Evolutionary conservation across 2,113 vertebrate species (phyloP), one percentile per base, ranked within the genome.

Genomic region (Rattus rattus): DNA sequence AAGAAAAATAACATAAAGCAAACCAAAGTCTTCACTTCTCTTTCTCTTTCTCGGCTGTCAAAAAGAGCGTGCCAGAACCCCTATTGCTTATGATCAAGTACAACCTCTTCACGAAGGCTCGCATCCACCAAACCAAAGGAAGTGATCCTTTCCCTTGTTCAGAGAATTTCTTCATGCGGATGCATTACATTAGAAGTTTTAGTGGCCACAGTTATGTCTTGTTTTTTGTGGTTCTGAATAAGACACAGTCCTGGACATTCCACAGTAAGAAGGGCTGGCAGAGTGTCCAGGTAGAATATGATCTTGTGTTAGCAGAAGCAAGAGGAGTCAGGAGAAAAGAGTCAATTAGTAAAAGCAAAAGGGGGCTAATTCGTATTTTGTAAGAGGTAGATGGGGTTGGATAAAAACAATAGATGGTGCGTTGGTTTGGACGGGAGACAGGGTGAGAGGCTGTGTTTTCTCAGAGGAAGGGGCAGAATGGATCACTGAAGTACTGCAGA

Each of bases 11-110:
- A 11, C 61, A 67, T 86, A 67, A 47, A 83, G 20, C 79, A 65
- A 47, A 63, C 4, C 26, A 43, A 0, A 22, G 17, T 28, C 47
- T 87, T 89, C 69, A 63, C 28, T 95, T 86, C 76, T 36, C 47
- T 20, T 67, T 87, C 85, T 49, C 52, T 43, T 83, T 90, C 79
- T 88, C 87, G 95, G 92, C 28, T 90, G 43, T 26, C 65, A 16
- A 54, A 28, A 49, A 92, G 88, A 88, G 54, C 10, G 33, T 7
- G 7, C 63, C 67, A 26, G 67, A 73, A 24, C 8, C 24, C 24
- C 95, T 83, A 80, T 72, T 93, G 24, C 52, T 77, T 16, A 9
- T 43, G 19, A 59, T 59, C 63, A 73, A 87, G 39, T 65, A 33
- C 19, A 24, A 26, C 79, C 19, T 36, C 10, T 52, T 19, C 84